Evolutionary conservation across 2,113 vertebrate species (phyloP).

Genomic region (Forbesichthys papilliferus): DNA sequence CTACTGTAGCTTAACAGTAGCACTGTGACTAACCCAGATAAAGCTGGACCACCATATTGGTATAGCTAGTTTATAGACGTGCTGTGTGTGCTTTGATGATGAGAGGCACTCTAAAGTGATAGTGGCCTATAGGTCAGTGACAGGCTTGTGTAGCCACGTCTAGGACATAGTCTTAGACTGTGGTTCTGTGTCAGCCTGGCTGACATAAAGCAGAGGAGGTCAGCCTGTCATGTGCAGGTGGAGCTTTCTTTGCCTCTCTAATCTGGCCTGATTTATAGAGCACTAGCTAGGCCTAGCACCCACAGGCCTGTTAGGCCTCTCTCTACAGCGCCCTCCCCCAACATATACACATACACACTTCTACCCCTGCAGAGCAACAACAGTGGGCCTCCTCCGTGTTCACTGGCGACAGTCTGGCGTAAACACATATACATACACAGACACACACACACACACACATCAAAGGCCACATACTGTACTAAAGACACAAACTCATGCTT

Average conservation of each 20-base stretch:
- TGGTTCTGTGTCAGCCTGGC: conserved; percentile 77
- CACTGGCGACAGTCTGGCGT: conserved; percentile 96
- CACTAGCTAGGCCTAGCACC: conserved; percentile 28
- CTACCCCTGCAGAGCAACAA: conserved; percentile 48
- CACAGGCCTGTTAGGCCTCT: conserved; percentile 52
- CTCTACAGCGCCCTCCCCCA: conserved; percentile 87
- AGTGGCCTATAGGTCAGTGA: not conserved
- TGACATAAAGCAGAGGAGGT: conserved; percentile 96
- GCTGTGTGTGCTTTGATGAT: not conserved
- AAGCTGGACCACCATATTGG: not conserved
- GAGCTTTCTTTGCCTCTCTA: conserved; percentile 85
- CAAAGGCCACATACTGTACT: conserved; percentile 64
- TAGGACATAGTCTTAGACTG: conserved; percentile 1
- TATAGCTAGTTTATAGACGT: not conserved
- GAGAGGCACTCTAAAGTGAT: not conserved
- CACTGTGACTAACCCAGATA: not conserved
- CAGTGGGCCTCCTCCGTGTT: conserved; percentile 83
- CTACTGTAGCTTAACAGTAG: not conserved
- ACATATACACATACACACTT: conserved; percentile 7
- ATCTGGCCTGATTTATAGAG: conserved; percentile 98
- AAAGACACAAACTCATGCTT: conserved; percentile 39
- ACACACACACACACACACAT: conserved; percentile 76
- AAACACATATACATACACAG: conserved; percentile 77
- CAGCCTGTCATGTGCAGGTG: conserved; percentile 85
- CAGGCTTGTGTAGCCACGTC: not conserved